Evolutionary conservation across 2,113 vertebrate species (phyloP).

Genomic region (Perca fluviatilis): DNA sequence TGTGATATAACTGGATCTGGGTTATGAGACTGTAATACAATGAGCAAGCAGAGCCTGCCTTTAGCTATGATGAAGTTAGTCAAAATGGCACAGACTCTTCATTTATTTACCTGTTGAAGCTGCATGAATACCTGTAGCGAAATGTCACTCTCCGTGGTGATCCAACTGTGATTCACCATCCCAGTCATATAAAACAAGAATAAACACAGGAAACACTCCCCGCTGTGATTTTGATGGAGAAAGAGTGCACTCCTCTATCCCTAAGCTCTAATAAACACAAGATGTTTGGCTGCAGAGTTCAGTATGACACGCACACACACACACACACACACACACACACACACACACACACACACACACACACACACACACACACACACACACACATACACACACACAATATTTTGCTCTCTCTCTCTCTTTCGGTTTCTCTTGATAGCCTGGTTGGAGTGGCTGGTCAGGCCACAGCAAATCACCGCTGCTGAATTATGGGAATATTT

Average conservation of each 20-base stretch:
- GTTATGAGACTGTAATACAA: background rate
- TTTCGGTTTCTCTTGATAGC: conserved; percentile 1
- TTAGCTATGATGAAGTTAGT: background rate
- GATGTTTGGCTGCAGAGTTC: conserved; percentile 26
- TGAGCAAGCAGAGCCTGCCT: background rate
- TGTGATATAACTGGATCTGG: background rate
- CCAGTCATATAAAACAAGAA: conserved; percentile 36
- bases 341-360: no score
- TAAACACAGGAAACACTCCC: conserved; percentile 53
- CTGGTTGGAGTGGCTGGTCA: conserved; percentile 5
- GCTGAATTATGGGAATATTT: conserved; percentile 50
- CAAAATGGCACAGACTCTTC: background rate
- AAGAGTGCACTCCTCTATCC: conserved; percentile 35
- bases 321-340: no score
- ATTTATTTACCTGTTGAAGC: conserved; percentile 1
- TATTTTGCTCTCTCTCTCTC: conserved; percentile 11
- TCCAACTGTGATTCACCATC: conserved; percentile 49
- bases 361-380: no score
- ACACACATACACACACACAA: background rate
- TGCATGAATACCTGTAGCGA: conserved; percentile 35
- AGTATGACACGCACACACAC: background rate
- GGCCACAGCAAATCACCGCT: conserved; percentile 3
- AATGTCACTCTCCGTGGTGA: conserved; percentile 33
- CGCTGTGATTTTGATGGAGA: conserved; percentile 55
- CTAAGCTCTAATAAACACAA: conserved; percentile 45